Percentiles rank a stretch among this genome's conserved stretches.
Conservation (phyloP, 2,797 vertebrate genomes). For the Furcifer pardalis region DNA sequence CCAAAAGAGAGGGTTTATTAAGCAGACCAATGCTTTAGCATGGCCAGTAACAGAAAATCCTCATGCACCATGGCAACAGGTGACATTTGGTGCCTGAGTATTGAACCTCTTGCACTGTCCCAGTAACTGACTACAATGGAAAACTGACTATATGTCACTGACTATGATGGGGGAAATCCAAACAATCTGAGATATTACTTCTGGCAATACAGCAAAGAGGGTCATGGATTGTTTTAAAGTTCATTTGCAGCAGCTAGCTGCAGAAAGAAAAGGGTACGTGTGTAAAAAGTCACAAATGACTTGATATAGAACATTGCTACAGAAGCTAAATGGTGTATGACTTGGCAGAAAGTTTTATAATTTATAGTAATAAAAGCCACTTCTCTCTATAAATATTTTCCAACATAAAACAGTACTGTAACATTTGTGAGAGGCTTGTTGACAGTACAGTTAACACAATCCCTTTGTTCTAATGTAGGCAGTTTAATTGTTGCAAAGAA, state of each 20-base stretch:
- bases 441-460: neutral
- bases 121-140: no score
- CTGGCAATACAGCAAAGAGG: neutral
- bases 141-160: neutral
- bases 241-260: neutral
- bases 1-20: neutral
- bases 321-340: neutral
- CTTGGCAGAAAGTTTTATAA: neutral
- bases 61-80: neutral
- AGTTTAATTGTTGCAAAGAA: neutral
- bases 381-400: neutral
- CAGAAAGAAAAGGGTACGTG: neutral
- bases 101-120: neutral
- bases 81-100: no score
- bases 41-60: neutral
- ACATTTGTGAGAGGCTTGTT: neutral
- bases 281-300: neutral
- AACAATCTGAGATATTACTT: neutral
- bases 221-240: neutral
- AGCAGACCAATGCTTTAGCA: neutral
- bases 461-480: neutral
- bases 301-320: neutral
- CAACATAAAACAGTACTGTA: neutral
- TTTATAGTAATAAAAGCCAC: neutral
- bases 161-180: neutral